phyloP scores from a whole-genome alignment of 2,888 invertebrate species.

The Sarcophaga variegata region DNA sequence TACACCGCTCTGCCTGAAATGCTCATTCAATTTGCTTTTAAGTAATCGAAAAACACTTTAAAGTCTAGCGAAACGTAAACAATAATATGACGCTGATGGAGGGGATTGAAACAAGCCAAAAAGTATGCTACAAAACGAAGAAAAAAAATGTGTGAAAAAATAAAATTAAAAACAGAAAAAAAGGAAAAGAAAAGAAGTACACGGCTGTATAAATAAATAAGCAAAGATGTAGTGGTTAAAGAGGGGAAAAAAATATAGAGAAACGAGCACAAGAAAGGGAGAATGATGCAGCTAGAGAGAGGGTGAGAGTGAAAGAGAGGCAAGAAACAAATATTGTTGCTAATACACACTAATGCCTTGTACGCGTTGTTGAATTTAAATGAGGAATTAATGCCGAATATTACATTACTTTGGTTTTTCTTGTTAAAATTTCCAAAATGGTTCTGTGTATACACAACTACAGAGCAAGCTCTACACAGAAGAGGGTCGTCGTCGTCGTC shows the following conservation, averaged over 20 bases:
- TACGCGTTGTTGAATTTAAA: constrained; percentile 82
- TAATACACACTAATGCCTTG: constrained; percentile 78
- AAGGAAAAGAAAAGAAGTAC: constrained; percentile 1
- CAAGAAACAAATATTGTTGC: constrained; percentile 64
- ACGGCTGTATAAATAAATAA: constrained; percentile 41
- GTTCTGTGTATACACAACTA: constrained; percentile 5
- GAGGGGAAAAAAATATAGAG: background rate
- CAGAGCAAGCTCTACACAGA: background rate
- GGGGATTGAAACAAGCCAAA: constrained; percentile 16
- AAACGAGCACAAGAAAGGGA: background rate
- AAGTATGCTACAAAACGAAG: constrained; percentile 56
- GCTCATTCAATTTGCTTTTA: constrained; percentile 76
- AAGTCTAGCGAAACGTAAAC: constrained; percentile 69
- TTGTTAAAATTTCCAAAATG: constrained; percentile 45
- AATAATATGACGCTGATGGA: constrained; percentile 50
- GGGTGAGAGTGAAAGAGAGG: background rate
- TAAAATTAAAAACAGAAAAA: constrained; percentile 7
- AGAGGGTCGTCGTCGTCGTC: background rate
- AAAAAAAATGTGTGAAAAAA: constrained; percentile 38
- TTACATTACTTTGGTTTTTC: constrained; percentile 74
- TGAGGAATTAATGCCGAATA: constrained; percentile 82
- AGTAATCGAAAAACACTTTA: constrained; percentile 78
- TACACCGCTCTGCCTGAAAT: constrained; percentile 45
- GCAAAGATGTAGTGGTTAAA: background rate
- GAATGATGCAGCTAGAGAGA: background rate